Evolutionary conservation across 2,113 vertebrate species (phyloP), one percentile per base, ranked within the genome.

Genomic region (Nanorana parkeri): DNA sequence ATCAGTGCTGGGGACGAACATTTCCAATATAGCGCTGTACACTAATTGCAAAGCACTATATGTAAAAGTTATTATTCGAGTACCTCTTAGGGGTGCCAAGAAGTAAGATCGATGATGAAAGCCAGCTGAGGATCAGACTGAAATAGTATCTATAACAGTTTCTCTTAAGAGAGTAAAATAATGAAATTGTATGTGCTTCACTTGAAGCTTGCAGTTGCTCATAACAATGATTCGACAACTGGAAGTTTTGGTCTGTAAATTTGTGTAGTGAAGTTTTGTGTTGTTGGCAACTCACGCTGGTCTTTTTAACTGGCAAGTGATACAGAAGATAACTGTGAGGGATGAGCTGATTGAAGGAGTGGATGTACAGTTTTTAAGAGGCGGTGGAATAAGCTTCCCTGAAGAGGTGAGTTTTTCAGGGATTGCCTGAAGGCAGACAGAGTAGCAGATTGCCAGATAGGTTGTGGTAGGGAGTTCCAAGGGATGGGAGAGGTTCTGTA

Each of bases 161-260:
- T 85, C 83, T 88, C 0, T 0, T 17, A 87, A 83, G 84, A 86
- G 84, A 83, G 64, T 66, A 86, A 52, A 66, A 51, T 85, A 84
- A 79, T 29, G 36, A 76, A 67, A 82, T 86, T 87, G 66, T 41
- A 55, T 1, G 19, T 21, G 32, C 78, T 61, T 83, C 78, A 80
- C 19, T 83, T 80, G 58, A 63, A 74, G 81, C 83, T 87, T 86
- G 86, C 86, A 17, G 69, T 0, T 0, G 41, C 74, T 81, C 84
- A 86, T 52, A 65, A 17, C 0, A 0, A 79, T 24, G 23, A 28
- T 85, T 80, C 76, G 69, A 16, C 80, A 82, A 71, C 47, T 71
- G 36, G 16, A 60, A 56, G 83, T 36, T 64, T 56, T 78, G 47
- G 74, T 72, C 21, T 1, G 81, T 76, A 41, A 36, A 61, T 41